These are phyloP conservation scores for Allolobophora icterica DNA, from an alignment of 2,888 invertebrate genomes.

Conservation along the genomic window DNA sequence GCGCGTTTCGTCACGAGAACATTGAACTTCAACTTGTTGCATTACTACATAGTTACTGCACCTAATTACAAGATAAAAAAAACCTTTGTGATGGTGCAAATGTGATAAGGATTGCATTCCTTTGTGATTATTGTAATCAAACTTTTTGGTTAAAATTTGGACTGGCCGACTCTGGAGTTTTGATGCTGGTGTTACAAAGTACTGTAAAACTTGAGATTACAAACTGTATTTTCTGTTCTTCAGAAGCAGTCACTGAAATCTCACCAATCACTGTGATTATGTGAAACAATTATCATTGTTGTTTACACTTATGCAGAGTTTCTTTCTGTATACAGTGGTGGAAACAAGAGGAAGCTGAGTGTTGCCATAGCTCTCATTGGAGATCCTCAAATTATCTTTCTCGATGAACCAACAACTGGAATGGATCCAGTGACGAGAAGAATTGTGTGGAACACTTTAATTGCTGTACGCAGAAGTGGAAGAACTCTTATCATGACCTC, in stretches of 20 bases:
- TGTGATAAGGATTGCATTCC: too few species aligned
- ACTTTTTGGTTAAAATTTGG: too few species aligned
- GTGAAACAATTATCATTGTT: neutral
- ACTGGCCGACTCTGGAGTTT: neutral
- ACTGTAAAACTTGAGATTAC: neutral
- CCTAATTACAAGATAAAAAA: too few species aligned
- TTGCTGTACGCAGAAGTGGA: conserved; percentile 74
- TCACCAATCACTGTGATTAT: neutral
- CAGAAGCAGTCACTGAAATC: neutral
- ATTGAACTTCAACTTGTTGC: too few species aligned
- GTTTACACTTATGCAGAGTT: neutral
- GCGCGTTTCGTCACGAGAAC: too few species aligned
- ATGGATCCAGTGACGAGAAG: conserved; percentile 82
- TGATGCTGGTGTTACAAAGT: neutral
- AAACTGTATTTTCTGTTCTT: neutral
- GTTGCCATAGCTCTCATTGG: conserved; percentile 55
- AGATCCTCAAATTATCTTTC: conserved; percentile 51
- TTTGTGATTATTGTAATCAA: too few species aligned
- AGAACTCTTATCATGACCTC: conserved; percentile 81
- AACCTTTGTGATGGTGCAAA: too few species aligned
- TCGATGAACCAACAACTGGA: conserved; percentile 65
- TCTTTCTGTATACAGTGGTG: conserved; percentile 51
- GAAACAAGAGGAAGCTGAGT: conserved; percentile 55
- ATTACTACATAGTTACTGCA: too few species aligned
- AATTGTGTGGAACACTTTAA: conserved; percentile 78